Conservation (phyloP, 1,140 invertebrate genomes). For the Aphaenogaster floridana region DNA sequence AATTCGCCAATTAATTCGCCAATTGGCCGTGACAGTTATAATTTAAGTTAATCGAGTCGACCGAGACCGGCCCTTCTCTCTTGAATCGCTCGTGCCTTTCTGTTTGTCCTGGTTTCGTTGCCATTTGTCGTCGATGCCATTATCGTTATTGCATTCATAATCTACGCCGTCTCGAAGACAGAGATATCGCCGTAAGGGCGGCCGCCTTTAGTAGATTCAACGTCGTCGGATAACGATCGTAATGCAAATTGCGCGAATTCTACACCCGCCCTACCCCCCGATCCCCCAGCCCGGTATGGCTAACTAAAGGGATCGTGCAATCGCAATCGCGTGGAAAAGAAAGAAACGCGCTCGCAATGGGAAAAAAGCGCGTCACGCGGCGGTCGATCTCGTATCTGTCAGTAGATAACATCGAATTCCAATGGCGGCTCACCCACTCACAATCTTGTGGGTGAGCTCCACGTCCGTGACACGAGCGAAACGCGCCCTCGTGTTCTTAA, state of each 20-base stretch:
- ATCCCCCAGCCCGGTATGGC: not conserved
- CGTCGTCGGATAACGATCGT: slow-evolving; percentile 71
- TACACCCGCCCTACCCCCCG: not conserved
- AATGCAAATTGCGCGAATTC: slow-evolving; percentile 74
- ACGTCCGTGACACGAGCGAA: not conserved
- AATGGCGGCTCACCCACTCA: slow-evolving; percentile 75
- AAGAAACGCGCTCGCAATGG: slow-evolving; percentile 64
- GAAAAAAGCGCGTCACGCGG: slow-evolving; percentile 71
- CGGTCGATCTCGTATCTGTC: slow-evolving; percentile 77
- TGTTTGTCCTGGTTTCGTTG: slow-evolving; percentile 67
- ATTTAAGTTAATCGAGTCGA: slow-evolving; percentile 12
- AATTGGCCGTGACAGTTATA: slow-evolving; percentile 41
- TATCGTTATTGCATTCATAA: slow-evolving; percentile 72
- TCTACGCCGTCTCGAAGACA: slow-evolving; percentile 56
- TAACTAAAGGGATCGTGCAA: slow-evolving; percentile 27
- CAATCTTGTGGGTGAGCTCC: slow-evolving; percentile 46
- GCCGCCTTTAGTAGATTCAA: slow-evolving; percentile 35
- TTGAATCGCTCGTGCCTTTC: slow-evolving; percentile 43
- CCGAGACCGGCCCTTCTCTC: slow-evolving; percentile 59
- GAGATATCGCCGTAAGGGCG: slow-evolving; percentile 69
- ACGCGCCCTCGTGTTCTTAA: slow-evolving; percentile 1
- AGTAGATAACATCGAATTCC: slow-evolving; percentile 78
- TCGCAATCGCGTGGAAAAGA: slow-evolving; percentile 51
- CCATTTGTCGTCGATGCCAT: slow-evolving; percentile 72
- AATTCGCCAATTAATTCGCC: slow-evolving; percentile 4